phyloP scores from a whole-genome alignment of 2,113 vertebrate species.

The Rhinoptilus africanus region DNA sequence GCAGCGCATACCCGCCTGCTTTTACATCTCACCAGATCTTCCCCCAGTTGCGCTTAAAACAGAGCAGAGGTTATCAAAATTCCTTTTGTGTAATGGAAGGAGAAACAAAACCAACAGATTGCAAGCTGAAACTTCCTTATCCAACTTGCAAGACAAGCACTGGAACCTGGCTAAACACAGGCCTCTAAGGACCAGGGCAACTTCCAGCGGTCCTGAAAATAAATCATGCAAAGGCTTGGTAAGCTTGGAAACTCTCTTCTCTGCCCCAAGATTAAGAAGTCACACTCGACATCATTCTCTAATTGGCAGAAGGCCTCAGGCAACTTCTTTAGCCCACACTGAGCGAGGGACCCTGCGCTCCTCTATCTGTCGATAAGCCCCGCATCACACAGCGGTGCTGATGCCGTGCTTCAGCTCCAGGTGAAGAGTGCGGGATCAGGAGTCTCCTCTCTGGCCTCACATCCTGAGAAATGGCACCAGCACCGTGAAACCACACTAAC shows the following conservation, averaged over 20 bases:
- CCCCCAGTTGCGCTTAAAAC: background rate
- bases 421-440: background rate
- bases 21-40: background rate
- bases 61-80: conserved; percentile 15
- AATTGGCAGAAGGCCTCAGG: background rate
- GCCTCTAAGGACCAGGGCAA: background rate
- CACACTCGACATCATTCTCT: background rate
- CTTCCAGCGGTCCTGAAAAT: background rate
- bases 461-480: background rate
- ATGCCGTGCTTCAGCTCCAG: background rate
- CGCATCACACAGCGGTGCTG: background rate
- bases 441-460: background rate
- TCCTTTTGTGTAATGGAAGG: background rate
- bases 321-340: background rate
- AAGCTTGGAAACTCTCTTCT: background rate
- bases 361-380: background rate
- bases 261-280: background rate
- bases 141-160: background rate
- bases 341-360: background rate
- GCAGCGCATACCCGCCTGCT: background rate
- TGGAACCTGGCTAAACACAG: background rate
- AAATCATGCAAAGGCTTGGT: background rate
- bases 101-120: conserved; percentile 46
- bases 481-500: background rate
- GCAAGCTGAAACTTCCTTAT: background rate